Evolutionary conservation across 2,113 vertebrate species (phyloP), one percentile per base, ranked within the genome.

Genomic region (Semicossyphus pulcher): DNA sequence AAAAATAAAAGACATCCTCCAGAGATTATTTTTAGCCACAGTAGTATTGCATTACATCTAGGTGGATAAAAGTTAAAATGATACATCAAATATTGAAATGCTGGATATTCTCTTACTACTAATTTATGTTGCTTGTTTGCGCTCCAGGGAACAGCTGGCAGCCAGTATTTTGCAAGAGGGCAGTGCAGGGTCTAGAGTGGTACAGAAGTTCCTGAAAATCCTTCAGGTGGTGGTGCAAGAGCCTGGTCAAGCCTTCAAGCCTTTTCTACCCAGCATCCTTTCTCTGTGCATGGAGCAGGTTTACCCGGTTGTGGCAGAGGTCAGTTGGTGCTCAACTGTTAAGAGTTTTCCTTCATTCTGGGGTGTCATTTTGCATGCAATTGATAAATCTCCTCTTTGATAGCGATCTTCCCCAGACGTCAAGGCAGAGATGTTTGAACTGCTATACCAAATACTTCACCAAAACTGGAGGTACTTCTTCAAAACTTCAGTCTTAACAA

Each of bases 391-490:
- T 67, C 26, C 67, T 54, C 4, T 54, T 36, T 51, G 4, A 34
- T 66, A 99, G 98, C 95, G 97, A 1, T 95, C 97, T 0, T 99
- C 97, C 53, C 97, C 97, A 5, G 97, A 99, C 26, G 95, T 99
- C 88, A 99, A 99, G 77, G 95, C 95, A 0, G 98, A 99, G 85
- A 86, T 99, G 71, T 99, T 99, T 1, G 98, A 99, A 90, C 91
- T 99, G 58, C 95, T 99, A n/a, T 99, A 97, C 88, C 94, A 97
- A 89, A 93, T 96, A 15, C 95, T 99, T 66, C 97, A 99, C 89
- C 97, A 99, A 85, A 99, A 99, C 79, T 99, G 98, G 98, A 94
- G 98, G 88, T 97, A 97, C 93, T 99, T 99, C 94, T 99, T 99
- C 90, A 98, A 97, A 83, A 96, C 96, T 3, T 97, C 94, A 0